These are phyloP conservation scores for Orussus abietinus DNA, from an alignment of 1,140 invertebrate genomes.

Conservation along the genomic window DNA sequence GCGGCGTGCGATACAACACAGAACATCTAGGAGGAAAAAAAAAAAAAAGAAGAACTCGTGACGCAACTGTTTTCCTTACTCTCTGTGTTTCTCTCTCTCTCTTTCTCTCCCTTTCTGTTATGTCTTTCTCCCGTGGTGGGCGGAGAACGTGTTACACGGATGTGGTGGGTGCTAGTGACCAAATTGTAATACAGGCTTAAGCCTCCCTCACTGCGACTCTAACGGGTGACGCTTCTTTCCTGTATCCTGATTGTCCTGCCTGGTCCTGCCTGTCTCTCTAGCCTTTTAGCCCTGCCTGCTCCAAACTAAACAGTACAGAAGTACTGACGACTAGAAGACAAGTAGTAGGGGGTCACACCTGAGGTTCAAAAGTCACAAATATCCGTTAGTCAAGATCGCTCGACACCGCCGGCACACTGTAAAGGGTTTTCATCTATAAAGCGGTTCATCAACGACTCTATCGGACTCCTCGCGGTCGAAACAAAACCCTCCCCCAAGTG, in stretches of 20 bases:
- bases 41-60: too few species aligned
- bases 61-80: slow-evolving; percentile 11
- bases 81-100: background rate
- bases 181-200: slow-evolving; percentile 33
- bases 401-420: slow-evolving; percentile 13
- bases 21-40: too few species aligned
- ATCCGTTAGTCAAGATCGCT: slow-evolving; percentile 43
- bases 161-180: slow-evolving; percentile 35
- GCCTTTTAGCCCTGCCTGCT: slow-evolving; percentile 50
- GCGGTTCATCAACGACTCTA: too few species aligned
- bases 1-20: too few species aligned
- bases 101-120: too few species aligned
- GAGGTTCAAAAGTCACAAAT: slow-evolving; percentile 54
- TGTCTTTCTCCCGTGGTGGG: slow-evolving; percentile 20
- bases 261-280: slow-evolving; percentile 40
- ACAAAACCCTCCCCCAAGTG: too few species aligned
- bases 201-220: slow-evolving; percentile 41
- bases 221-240: slow-evolving; percentile 44
- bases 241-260: slow-evolving; percentile 46
- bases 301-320: slow-evolving; percentile 51
- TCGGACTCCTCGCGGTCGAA: too few species aligned
- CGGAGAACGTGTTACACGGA: slow-evolving; percentile 26
- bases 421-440: slow-evolving; percentile 2
- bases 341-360: slow-evolving; percentile 53
- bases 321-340: slow-evolving; percentile 54